phyloP scores from a whole-genome alignment of 2,888 invertebrate genomes.

The Boloria euphrosyne region DNA sequence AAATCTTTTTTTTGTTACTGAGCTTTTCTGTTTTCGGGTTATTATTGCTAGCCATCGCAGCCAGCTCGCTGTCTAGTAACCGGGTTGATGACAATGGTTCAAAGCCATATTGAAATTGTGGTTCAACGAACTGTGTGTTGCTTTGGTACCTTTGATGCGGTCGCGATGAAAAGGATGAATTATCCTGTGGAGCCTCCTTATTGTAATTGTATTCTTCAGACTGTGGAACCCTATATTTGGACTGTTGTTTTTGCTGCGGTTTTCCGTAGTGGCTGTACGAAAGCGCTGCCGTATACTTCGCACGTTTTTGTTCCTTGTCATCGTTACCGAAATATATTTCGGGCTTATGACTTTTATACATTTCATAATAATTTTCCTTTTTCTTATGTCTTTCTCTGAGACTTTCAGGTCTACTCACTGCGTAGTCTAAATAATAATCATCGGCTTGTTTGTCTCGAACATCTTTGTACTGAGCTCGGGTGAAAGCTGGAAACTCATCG shows the following conservation, averaged over 20 bases:
- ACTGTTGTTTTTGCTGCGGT: constrained; percentile 57
- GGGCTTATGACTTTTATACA: constrained; percentile 63
- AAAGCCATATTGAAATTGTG: constrained; percentile 77
- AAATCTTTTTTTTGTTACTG: constrained; percentile 69
- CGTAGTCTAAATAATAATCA: constrained; percentile 65
- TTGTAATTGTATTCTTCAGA: constrained; percentile 61
- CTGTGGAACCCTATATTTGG: constrained; percentile 58
- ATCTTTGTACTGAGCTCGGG: constrained; percentile 65
- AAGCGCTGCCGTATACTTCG: constrained; percentile 57
- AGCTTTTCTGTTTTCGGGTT: constrained; percentile 70
- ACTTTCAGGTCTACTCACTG: constrained; percentile 66
- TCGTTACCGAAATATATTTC: constrained; percentile 50
- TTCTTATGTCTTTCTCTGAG: constrained; percentile 59
- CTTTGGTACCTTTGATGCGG: constrained; percentile 56
- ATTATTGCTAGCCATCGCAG: constrained; percentile 71
- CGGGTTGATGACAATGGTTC: constrained; percentile 67
- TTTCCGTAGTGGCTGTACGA: constrained; percentile 48
- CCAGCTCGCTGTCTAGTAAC: constrained; percentile 68
- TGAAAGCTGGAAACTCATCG: constrained; percentile 63
- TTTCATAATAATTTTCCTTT: constrained; percentile 67
- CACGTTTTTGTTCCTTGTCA: constrained; percentile 53
- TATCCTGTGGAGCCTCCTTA: constrained; percentile 60
- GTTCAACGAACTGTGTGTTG: constrained; percentile 71
- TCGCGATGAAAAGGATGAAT: constrained; percentile 60
- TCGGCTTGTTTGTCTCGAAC: constrained; percentile 65